phyloP scores from a whole-genome alignment of 2,113 vertebrate genomes.

The Crotalus viridis region DNA sequence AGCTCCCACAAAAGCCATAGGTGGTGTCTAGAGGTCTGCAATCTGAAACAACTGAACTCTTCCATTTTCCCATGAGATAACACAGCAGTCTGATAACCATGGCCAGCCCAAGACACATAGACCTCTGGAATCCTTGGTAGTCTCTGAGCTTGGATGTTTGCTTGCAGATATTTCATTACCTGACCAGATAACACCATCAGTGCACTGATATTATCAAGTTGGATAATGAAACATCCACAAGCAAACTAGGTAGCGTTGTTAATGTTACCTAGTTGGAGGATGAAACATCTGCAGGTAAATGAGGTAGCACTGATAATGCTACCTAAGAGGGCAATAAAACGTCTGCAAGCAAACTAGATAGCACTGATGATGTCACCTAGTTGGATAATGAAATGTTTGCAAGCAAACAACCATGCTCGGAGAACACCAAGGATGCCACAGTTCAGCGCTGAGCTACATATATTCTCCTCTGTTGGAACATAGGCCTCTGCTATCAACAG shows the following conservation, averaged over 20 bases:
- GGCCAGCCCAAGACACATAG: neutral
- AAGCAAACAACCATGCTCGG: neutral
- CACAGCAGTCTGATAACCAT: neutral
- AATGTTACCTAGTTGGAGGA: too few relatives aligned
- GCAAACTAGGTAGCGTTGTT: too few relatives aligned
- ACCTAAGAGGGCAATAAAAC: neutral
- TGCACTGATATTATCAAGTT: too few relatives aligned
- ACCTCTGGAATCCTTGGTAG: neutral
- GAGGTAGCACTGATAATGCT: too few relatives aligned
- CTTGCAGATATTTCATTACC: neutral
- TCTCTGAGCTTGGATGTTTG: neutral
- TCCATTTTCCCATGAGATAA: neutral
- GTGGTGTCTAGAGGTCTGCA: neutral
- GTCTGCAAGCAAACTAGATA: neutral
- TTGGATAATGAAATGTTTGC: neutral
- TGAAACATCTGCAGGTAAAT: too few relatives aligned
- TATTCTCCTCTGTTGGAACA: neutral
- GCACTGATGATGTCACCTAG: neutral
- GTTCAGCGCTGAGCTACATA: neutral
- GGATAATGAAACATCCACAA: too few relatives aligned
- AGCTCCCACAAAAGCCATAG: neutral
- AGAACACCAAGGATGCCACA: neutral
- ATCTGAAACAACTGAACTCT: neutral
- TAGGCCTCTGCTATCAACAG: neutral
- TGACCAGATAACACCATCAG: neutral